A percentile compares a stretch with the other conserved stretches of the same genome.
Conservation (phyloP, 2,888 invertebrate species). For the Acanthacorydalis orientalis region DNA sequence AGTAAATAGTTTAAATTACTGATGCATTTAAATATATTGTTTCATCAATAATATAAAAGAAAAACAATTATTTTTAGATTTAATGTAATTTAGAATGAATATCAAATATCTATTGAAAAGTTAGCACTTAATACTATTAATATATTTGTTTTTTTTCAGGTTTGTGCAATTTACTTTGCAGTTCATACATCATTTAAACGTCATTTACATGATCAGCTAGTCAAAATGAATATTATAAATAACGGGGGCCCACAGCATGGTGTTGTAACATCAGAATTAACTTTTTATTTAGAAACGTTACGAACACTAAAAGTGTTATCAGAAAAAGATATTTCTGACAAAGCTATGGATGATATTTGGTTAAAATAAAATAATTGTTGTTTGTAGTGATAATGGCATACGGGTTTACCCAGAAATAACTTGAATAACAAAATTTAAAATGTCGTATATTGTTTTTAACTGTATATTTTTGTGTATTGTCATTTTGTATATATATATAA, state of each 20-base stretch:
- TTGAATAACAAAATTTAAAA: background rate
- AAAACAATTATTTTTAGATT: too few relatives aligned
- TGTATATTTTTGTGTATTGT: background rate
- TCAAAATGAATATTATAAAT: slow-evolving; percentile 75
- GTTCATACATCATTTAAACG: slow-evolving; percentile 78
- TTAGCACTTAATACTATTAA: background rate
- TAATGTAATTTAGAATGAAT: background rate
- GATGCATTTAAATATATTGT: too few relatives aligned
- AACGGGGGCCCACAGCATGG: slow-evolving; percentile 97
- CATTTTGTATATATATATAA: background rate
- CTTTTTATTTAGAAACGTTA: slow-evolving; percentile 78
- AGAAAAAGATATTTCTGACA: slow-evolving; percentile 51
- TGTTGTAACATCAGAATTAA: slow-evolving; percentile 80
- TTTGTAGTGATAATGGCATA: background rate
- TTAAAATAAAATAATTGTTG: slow-evolving; percentile 31
- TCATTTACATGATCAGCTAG: slow-evolving; percentile 66
- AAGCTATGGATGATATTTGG: slow-evolving; percentile 75
- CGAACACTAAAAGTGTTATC: slow-evolving; percentile 64
- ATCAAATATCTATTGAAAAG: background rate
- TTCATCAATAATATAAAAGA: too few relatives aligned
- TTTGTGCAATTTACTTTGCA: slow-evolving; percentile 31
- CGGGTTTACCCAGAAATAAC: background rate
- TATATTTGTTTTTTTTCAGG: slow-evolving; percentile 19
- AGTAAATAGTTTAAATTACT: too few relatives aligned
- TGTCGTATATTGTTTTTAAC: background rate